These are phyloP conservation scores for Fistularia tabacaria DNA, from an alignment of 2,797 vertebrate species.

Conservation along the genomic window DNA sequence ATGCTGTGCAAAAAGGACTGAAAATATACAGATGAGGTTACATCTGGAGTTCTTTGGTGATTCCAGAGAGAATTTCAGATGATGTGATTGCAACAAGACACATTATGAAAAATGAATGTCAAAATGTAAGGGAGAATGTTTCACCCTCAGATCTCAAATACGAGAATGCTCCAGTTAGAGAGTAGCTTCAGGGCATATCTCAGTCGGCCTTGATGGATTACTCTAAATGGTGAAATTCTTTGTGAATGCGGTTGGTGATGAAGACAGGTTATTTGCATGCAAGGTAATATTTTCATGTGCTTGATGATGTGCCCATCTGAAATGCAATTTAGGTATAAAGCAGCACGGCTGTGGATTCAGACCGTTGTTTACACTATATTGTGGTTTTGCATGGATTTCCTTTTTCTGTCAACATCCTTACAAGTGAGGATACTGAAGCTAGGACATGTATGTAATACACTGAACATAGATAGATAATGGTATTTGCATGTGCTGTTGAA, in stretches of 20 bases:
- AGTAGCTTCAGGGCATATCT: conserved; percentile 32
- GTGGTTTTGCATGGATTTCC: neutral
- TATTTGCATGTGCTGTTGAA: neutral
- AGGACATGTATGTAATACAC: too few species aligned
- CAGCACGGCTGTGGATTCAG: neutral
- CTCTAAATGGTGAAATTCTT: conserved; percentile 16
- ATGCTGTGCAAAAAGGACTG: too few species aligned
- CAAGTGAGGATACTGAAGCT: too few species aligned
- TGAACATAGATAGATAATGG: neutral
- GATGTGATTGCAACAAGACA: too few species aligned
- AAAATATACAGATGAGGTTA: too few species aligned
- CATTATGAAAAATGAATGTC: too few species aligned
- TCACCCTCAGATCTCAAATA: conserved; percentile 29
- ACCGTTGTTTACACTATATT: too few species aligned
- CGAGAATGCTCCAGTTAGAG: conserved; percentile 44
- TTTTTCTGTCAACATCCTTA: neutral
- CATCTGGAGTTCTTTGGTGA: too few species aligned
- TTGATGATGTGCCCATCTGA: neutral
- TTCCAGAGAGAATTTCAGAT: too few species aligned
- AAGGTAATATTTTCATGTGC: neutral
- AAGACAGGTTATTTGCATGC: conserved; percentile 5
- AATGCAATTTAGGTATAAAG: neutral
- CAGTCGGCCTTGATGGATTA: conserved; percentile 16
- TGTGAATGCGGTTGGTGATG: conserved; percentile 9
- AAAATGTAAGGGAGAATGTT: neutral